These are phyloP conservation scores for Chascanopsetta lugubris DNA, from an alignment of 2,113 vertebrate species.

Conservation along the genomic window DNA sequence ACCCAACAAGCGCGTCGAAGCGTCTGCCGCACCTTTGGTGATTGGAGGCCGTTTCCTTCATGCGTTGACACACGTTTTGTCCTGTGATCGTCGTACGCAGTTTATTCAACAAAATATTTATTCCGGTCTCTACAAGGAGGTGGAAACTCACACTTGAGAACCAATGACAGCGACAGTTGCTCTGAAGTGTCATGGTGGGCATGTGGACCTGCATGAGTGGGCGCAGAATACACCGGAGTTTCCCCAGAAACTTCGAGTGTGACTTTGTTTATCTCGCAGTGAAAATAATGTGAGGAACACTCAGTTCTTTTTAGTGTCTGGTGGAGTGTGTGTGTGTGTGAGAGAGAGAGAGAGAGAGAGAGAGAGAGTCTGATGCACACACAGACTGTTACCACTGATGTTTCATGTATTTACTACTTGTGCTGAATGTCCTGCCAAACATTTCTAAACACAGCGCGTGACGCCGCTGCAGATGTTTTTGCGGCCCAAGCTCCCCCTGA, in stretches of 20 bases:
- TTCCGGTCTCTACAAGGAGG: too few species aligned
- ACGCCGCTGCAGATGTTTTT: not conserved
- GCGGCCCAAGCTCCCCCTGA: conserved; percentile 1
- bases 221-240: conserved; percentile 28
- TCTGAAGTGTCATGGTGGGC: not conserved
- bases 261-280: conserved; percentile 24
- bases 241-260: conserved; percentile 44
- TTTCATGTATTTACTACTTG: not conserved
- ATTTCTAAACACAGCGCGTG: conserved; percentile 15
- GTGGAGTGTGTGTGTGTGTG: not conserved
- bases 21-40: not conserved
- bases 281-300: not conserved
- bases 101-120: too few species aligned
- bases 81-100: too few species aligned
- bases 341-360: not conserved
- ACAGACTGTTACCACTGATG: not conserved
- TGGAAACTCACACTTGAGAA: not conserved
- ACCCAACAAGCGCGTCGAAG: not conserved
- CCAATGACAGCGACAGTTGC: conserved; percentile 12
- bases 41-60: not conserved
- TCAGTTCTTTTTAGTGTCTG: not conserved
- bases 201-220: not conserved
- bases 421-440: not conserved
- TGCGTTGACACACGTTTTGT: too few species aligned
- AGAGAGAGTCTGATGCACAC: not conserved